Evolutionary conservation across 2,888 invertebrate genomes (phyloP), one percentile per base, ranked within the genome.

Genomic region (Athalia rosae): DNA sequence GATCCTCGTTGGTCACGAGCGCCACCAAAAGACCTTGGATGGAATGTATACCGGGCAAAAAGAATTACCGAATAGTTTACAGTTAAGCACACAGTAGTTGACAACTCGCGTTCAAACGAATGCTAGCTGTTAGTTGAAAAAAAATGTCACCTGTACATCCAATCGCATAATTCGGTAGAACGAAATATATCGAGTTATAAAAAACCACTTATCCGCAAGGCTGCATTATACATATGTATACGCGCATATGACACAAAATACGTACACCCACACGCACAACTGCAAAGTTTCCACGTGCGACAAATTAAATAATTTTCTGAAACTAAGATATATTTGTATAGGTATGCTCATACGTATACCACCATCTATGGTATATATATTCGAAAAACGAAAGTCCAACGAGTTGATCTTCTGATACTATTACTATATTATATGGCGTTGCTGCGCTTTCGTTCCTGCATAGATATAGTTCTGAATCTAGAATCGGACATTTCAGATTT

Each of bases 21-120:
- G 62, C 66, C 77, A 77, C 74, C 56, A 8, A 81, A 83, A 81
- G 85, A 86, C 86, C 86, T 86, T 86, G 86, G 84, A 85, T 84
- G 86, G 86, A 86, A 86, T 86, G 86, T 82, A 82, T 80, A 77
- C 78, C 78, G 80, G 79, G 78, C 81, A 83, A 82, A 85, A 86
- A 84, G 84, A 86, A 86, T 87, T 85, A 81, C 79, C 80, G 80
- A 82, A 80, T 80, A 81, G 77, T 79, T 83, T 81, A 79, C 79
- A 79, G 71, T 84, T 85, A 71, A 71, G 58, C 45, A 71, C 71
- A 58, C 45, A 45, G 41, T n/a, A 41, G 28, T 28, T 28, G 28
- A 28, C 28, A 28, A 28, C 28, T 28, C 28, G 28, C 28, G 28
- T 28, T 28, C 28, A 28, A 28, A 28, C 28, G 28, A 28, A 28